Percentiles rank a stretch among this genome's conserved stretches.
Conservation (phyloP, 2,113 vertebrate genomes). For the Monopterus albus region DNA sequence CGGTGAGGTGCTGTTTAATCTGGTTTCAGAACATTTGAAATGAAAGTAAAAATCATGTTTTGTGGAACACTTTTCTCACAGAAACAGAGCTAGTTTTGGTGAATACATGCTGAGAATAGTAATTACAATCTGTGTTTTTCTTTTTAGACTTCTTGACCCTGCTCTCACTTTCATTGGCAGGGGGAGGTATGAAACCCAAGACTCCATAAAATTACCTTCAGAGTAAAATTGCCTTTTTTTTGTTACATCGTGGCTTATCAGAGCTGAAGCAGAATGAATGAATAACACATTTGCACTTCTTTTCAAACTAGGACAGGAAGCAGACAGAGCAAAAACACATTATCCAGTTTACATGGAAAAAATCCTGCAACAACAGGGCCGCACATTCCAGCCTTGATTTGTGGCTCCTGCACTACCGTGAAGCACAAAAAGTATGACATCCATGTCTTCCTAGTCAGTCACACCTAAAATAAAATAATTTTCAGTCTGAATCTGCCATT, state of each 20-base stretch:
- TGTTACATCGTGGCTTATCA: slow-evolving; percentile 51
- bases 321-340: slow-evolving; percentile 45
- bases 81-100: slow-evolving; percentile 7
- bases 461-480: neutral
- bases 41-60: slow-evolving; percentile 24
- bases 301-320: slow-evolving; percentile 51
- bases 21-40: slow-evolving; percentile 26
- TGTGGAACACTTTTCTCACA: slow-evolving; percentile 7
- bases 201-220: slow-evolving; percentile 28
- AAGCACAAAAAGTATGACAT: slow-evolving; percentile 29
- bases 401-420: slow-evolving; percentile 32
- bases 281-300: slow-evolving; percentile 50
- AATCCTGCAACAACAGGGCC: slow-evolving; percentile 55
- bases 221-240: slow-evolving; percentile 29
- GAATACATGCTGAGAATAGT: slow-evolving; percentile 29
- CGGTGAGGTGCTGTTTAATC: slow-evolving; percentile 14
- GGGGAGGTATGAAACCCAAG: slow-evolving; percentile 37
- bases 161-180: slow-evolving; percentile 43
- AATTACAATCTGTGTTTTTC: slow-evolving; percentile 35
- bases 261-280: slow-evolving; percentile 15
- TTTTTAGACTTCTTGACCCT: slow-evolving; percentile 33
- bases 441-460: slow-evolving; percentile 12
- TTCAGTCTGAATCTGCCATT: no score
- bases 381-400: slow-evolving; percentile 69
- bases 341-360: slow-evolving; percentile 49